A percentile compares a stretch with the other conserved stretches of the same genome.
phyloP scores from a whole-genome alignment of 2,888 invertebrate species.

The Actias luna region DNA sequence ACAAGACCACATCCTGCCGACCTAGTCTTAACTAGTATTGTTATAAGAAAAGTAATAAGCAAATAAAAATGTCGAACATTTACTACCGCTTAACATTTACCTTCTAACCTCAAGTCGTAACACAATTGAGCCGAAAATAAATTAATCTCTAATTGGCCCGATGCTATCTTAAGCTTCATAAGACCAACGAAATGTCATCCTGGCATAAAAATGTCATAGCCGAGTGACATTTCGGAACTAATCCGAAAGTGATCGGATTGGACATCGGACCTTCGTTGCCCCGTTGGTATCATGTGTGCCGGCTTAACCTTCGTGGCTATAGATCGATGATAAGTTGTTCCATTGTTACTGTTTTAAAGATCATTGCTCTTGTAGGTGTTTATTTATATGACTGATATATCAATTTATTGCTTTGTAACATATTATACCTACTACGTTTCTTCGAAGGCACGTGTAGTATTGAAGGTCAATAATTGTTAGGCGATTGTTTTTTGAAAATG shows the following conservation, averaged over 20 bases:
- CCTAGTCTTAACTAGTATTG: too few species aligned
- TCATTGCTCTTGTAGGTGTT: constrained; percentile 11
- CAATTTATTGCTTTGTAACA: constrained; percentile 4
- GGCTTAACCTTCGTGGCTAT: constrained; percentile 22
- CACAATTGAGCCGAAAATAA: constrained; percentile 42
- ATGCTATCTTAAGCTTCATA: constrained; percentile 66
- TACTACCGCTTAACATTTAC: constrained; percentile 13
- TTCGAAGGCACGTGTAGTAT: neutral
- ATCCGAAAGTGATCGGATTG: constrained; percentile 76
- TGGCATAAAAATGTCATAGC: constrained; percentile 78
- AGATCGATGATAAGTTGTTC: constrained; percentile 27
- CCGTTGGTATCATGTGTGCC: constrained; percentile 10
- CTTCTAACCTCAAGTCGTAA: constrained; percentile 15
- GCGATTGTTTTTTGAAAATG: neutral
- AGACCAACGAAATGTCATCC: constrained; percentile 70
- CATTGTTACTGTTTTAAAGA: constrained; percentile 16
- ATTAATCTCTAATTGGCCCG: constrained; percentile 77
- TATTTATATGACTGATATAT: constrained; percentile 11
- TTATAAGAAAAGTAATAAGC: constrained; percentile 14
- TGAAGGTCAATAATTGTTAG: neutral
- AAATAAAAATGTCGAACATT: neutral
- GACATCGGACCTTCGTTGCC: constrained; percentile 23
- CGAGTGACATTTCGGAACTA: constrained; percentile 76
- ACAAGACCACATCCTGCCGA: too few species aligned
- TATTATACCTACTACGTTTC: neutral